These are phyloP conservation scores for Echinops telfairi DNA, from an alignment of 2,113 vertebrate species.

Conservation along the genomic window DNA sequence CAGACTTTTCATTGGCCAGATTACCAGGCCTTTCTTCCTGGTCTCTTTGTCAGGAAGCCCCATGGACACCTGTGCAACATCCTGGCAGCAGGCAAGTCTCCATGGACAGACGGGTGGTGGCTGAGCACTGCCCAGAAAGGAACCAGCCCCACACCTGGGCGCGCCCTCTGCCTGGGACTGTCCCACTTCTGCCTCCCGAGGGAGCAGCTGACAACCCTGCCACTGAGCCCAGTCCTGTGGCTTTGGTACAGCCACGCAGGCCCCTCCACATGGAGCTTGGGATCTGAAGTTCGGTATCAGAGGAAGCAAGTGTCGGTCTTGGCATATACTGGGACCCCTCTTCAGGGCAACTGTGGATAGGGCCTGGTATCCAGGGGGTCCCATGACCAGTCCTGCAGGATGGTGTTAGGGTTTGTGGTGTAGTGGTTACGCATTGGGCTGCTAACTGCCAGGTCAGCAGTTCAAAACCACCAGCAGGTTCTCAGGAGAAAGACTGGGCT, in stretches of 20 bases:
- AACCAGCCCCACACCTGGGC: too few species aligned
- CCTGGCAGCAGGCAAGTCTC: neutral
- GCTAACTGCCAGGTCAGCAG: too few species aligned
- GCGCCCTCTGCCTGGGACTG: neutral
- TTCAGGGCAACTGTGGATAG: neutral
- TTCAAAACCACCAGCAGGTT: too few species aligned
- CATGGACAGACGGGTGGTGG: neutral
- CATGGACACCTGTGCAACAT: neutral
- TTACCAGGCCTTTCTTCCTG: neutral
- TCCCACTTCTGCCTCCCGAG: neutral
- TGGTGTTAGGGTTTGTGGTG: neutral
- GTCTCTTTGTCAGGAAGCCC: neutral
- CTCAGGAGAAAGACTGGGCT: neutral
- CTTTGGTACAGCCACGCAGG: neutral
- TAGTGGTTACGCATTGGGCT: neutral
- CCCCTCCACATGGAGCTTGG: rapidly evolving
- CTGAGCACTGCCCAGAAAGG: neutral
- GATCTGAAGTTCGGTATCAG: rapidly evolving
- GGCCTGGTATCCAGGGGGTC: rapidly evolving
- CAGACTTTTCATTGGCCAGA: neutral
- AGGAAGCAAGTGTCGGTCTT: neutral
- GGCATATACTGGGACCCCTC: neutral
- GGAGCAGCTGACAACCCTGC: neutral
- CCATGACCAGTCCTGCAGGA: rapidly evolving
- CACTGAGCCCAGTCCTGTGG: neutral